phyloP scores from a whole-genome alignment of 2,888 invertebrate genomes.

The Entomobrya multifasciata region DNA sequence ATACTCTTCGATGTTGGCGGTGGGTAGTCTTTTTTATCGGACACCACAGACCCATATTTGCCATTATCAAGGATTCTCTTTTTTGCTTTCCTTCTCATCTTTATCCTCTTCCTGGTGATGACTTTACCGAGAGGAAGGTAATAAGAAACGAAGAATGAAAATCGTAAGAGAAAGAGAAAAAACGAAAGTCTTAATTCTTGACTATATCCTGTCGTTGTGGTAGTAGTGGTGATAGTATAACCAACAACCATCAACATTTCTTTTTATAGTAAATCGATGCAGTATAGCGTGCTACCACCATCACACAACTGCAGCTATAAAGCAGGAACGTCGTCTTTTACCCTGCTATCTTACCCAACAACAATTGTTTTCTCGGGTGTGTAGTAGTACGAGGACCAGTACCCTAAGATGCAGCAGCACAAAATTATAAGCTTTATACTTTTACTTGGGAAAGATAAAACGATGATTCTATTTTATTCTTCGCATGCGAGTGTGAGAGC shows the following conservation, averaged over 20 bases:
- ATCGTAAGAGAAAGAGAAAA: slow-evolving; percentile 17
- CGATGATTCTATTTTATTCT: slow-evolving; percentile 30
- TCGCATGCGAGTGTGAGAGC: neutral
- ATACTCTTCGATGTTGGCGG: neutral
- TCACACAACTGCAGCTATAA: slow-evolving; percentile 31
- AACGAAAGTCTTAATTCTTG: slow-evolving; percentile 74
- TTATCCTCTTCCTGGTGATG: slow-evolving; percentile 34
- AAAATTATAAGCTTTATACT: neutral
- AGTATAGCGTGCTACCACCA: slow-evolving; percentile 31
- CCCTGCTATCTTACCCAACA: neutral
- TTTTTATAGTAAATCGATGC: slow-evolving; percentile 80
- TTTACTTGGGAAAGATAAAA: slow-evolving; percentile 24
- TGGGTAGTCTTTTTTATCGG: slow-evolving; percentile 77
- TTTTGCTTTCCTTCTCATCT: slow-evolving; percentile 42
- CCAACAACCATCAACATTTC: slow-evolving; percentile 71
- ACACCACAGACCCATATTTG: slow-evolving; percentile 80
- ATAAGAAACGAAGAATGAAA: slow-evolving; percentile 18
- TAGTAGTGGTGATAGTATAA: slow-evolving; percentile 30
- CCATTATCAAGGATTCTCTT: slow-evolving; percentile 67
- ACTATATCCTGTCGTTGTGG: slow-evolving; percentile 50
- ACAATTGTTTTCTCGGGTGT: slow-evolving; percentile 54
- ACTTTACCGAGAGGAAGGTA: slow-evolving; percentile 4
- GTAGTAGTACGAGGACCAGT: neutral
- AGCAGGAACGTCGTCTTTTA: neutral
- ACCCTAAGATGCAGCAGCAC: neutral